Percentiles rank a stretch among this genome's conserved stretches.
Conservation (phyloP, 2,888 invertebrate species). For the Lamellibrachia satsuma region DNA sequence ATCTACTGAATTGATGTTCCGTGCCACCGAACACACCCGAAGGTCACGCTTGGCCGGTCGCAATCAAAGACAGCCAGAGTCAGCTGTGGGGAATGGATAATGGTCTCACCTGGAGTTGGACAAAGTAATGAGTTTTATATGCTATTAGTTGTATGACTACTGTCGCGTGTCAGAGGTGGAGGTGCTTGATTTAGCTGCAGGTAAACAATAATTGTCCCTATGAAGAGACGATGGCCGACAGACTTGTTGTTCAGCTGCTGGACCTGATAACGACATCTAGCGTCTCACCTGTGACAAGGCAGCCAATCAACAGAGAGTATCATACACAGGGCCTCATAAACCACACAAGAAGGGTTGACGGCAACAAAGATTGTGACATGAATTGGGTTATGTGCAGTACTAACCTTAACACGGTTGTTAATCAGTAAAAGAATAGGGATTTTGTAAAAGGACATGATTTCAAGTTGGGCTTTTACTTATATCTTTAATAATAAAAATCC, state of each 20-base stretch:
- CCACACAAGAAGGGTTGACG: neutral
- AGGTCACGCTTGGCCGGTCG: neutral
- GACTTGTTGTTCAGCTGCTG: neutral
- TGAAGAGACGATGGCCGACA: neutral
- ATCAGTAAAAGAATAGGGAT: neutral
- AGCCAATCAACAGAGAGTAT: neutral
- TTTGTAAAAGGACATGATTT: neutral
- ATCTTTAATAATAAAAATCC: neutral
- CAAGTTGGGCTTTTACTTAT: neutral
- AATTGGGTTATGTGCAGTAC: too few relatives aligned
- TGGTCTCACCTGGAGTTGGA: neutral
- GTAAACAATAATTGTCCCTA: neutral
- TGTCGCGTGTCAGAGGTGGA: neutral
- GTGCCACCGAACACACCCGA: neutral
- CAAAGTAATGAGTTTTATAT: neutral
- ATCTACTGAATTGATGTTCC: neutral
- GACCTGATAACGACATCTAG: constrained; percentile 7
- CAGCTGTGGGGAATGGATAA: neutral
- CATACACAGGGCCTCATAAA: neutral
- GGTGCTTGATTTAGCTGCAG: neutral
- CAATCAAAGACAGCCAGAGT: neutral
- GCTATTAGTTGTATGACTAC: neutral
- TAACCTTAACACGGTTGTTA: too few relatives aligned
- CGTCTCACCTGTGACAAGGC: neutral
- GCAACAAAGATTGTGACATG: neutral